These are phyloP conservation scores for Actenoides lindsayi DNA, from an alignment of 2,113 vertebrate genomes.

Conservation along the genomic window DNA sequence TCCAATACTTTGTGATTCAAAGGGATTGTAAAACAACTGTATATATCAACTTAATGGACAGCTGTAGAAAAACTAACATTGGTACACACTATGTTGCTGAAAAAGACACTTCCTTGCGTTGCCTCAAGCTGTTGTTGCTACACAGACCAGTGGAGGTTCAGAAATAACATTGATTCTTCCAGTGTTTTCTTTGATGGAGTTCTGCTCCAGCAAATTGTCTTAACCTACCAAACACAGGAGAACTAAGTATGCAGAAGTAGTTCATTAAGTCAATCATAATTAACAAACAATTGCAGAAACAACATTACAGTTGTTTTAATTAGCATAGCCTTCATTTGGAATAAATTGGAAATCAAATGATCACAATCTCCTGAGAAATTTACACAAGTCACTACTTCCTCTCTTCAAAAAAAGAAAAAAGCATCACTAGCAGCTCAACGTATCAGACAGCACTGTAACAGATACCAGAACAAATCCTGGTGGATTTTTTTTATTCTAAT, in stretches of 20 bases:
- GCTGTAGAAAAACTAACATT: constrained; percentile 1
- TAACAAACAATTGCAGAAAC: constrained; percentile 21
- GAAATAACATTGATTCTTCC: constrained; percentile 13
- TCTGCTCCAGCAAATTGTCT: not conserved
- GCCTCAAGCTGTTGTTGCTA: constrained; percentile 34
- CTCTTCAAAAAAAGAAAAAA: not conserved
- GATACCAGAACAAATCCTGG: not conserved
- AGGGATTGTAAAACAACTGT: not conserved
- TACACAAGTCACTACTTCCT: not conserved
- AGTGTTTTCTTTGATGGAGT: constrained; percentile 8
- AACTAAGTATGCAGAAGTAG: not conserved
- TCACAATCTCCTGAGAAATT: not conserved
- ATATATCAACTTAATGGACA: not conserved
- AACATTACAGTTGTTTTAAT: constrained; percentile 42
- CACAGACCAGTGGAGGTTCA: constrained; percentile 15
- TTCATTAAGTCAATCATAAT: constrained; percentile 38
- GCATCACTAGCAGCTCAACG: not conserved
- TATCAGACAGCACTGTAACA: not conserved
- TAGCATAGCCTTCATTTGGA: constrained; percentile 3
- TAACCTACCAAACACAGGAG: not conserved
- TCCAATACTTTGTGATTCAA: not conserved
- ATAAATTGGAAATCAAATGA: constrained; percentile 23
- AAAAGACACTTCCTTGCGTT: constrained; percentile 2
- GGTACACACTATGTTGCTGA: constrained; percentile 23
- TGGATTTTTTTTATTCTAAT: not conserved